Base-by-base conservation (phyloP, 2,113 vertebrate genomes). In the Forbesichthys agassizii region DNA sequence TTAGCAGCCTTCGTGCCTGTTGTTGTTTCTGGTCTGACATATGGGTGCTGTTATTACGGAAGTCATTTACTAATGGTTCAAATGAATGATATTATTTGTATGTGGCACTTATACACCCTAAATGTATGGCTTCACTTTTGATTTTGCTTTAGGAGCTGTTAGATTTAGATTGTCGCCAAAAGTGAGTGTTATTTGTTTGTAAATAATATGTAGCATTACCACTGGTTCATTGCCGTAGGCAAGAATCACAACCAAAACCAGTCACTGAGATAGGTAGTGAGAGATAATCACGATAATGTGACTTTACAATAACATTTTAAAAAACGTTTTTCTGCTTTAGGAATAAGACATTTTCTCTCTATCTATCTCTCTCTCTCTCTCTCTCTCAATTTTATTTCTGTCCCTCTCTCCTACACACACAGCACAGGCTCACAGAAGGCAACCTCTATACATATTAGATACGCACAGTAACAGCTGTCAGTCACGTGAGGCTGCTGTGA, bases 401-500 rank as follows among this genome's bases (percentile, higher is more conserved):
- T 55, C 14, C 4, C 8, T 55, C 18, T 8, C 14, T 18, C 10
- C 53, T 55, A n/a, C 9, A 20, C 11, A 18, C 54, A 56, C 16
- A 56, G 54, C n/a, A n/a, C n/a, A 58, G 9, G 56, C 27, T 11
- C 27, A 14, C 58, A 75, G 57, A 52, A 18, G 36, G 72, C 20
- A 14, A n/a, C 56, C 33, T 68, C 53, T 61, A 49, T 16, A 68
- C 11, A 59, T 60, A 61, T 71, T 62, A 69, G 74, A 74, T 69
- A 79, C 11, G 54, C 60, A 16, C 66, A 62, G 71, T 57, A 68
- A 64, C 72, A 77, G 73, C 75, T 77, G 66, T 80, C 75, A 74
- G 64, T 60, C 11, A 9, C 61, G 54, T 11, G 62, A 69, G 61
- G 67, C 72, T 66, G 70, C 54, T 48, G 14, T 78, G 72, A 83